Percentiles rank a stretch among this genome's conserved stretches.
Evolutionary conservation across 2,888 invertebrate genomes (phyloP).

Genomic region (Phaedon cochleariae): DNA sequence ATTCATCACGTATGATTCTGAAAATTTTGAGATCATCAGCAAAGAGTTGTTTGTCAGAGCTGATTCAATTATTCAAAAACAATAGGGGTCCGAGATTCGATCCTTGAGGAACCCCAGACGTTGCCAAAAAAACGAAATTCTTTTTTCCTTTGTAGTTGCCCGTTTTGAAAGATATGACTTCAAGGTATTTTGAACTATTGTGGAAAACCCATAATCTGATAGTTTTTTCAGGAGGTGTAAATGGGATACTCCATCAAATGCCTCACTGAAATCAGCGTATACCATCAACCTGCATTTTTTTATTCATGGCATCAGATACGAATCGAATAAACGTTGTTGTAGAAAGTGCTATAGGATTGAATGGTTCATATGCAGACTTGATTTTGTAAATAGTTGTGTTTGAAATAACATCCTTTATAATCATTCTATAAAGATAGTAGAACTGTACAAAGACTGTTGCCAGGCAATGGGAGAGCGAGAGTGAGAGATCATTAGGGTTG

Average conservation of each 20-base stretch:
- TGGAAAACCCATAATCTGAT: conserved; percentile 6
- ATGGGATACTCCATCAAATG: too few species aligned
- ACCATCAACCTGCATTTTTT: conserved; percentile 1
- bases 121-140: neutral
- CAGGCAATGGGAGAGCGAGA: too few species aligned
- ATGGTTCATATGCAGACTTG: too few species aligned
- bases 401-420: too few species aligned
- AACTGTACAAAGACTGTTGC: too few species aligned
- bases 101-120: conserved; percentile 18
- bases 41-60: neutral
- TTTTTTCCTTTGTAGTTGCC: neutral
- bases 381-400: too few species aligned
- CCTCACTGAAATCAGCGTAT: too few species aligned
- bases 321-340: neutral
- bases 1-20: neutral
- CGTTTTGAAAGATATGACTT: neutral
- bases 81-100: too few species aligned
- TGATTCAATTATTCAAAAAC: neutral
- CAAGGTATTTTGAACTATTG: neutral
- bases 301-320: conserved; percentile 1
- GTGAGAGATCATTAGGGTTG: too few species aligned
- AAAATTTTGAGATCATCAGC: too few species aligned
- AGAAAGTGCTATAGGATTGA: too few species aligned
- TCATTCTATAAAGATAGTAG: too few species aligned
- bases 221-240: conserved; percentile 8